phyloP scores from a whole-genome alignment of 2,113 vertebrate genomes.

The Pongo pygmaeus region DNA sequence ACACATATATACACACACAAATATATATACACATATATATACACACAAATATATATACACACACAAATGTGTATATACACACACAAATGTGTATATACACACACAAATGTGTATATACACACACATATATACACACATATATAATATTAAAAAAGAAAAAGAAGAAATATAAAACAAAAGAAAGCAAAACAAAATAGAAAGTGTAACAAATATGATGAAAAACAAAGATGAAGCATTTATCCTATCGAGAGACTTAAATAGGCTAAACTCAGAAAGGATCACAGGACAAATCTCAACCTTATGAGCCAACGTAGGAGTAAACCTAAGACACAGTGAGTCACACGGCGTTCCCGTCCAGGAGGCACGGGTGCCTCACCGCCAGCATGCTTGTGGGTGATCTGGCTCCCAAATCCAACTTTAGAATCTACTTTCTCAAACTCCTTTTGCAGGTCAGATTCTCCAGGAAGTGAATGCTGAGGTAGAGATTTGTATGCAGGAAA shows the following conservation, averaged over 20 bases:
- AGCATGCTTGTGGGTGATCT: neutral
- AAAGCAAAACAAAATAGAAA: neutral
- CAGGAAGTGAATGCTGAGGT: neutral
- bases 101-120: too few relatives aligned
- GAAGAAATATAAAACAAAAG: neutral
- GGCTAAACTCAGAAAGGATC: neutral
- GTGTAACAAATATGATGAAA: neutral
- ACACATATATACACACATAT: too few relatives aligned
- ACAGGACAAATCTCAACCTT: neutral
- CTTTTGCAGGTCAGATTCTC: neutral
- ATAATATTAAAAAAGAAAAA: too few relatives aligned
- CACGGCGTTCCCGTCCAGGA: rapidly evolving
- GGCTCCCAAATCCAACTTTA: neutral
- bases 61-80: too few relatives aligned
- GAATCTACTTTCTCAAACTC: neutral
- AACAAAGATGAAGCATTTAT: neutral
- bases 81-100: too few relatives aligned
- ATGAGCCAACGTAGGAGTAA: neutral
- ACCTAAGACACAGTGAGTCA: neutral
- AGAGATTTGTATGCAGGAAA: neutral
- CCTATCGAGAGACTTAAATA: neutral
- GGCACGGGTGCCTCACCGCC: neutral
- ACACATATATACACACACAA: too few relatives aligned
- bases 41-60: too few relatives aligned
- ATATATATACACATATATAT: too few relatives aligned